These are phyloP conservation scores for Dicrostonyx torquatus DNA, from an alignment of 2,797 vertebrate species.

Conservation along the genomic window DNA sequence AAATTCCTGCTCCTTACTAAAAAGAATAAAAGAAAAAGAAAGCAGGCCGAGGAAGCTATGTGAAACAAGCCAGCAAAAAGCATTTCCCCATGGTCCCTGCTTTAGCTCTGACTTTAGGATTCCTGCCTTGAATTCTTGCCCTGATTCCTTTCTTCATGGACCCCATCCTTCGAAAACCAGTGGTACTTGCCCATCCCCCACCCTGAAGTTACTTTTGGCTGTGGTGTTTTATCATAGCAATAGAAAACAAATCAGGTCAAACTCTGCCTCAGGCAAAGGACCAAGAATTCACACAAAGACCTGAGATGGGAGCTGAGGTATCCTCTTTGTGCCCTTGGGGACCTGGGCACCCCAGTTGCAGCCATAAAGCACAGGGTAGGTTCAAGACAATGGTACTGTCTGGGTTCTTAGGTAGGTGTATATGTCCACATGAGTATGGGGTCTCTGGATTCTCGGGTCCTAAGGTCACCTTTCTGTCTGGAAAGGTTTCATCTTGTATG, in stretches of 20 bases:
- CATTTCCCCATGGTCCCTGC: background rate
- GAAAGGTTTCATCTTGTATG: background rate
- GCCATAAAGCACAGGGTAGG: conserved; percentile 62
- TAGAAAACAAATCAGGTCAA: background rate
- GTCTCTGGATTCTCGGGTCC: background rate
- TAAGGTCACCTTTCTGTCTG: background rate
- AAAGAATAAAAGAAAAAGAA: background rate
- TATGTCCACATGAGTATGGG: background rate
- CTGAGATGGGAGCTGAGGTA: background rate
- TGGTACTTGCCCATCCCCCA: background rate
- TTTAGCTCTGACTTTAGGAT: background rate
- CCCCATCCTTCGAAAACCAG: background rate
- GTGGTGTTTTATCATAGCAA: background rate
- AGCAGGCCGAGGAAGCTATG: background rate
- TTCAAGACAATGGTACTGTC: conserved; percentile 65
- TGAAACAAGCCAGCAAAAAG: background rate
- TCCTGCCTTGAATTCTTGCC: background rate
- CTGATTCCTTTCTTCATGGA: background rate
- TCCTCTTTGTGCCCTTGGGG: background rate
- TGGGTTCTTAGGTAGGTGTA: conserved; percentile 63
- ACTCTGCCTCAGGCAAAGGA: background rate
- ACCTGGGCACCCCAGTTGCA: conserved; percentile 47
- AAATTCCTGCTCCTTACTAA: background rate
- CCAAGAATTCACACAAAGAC: background rate
- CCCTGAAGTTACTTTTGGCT: background rate